phyloP scores from a whole-genome alignment of 2,888 invertebrate species.

The Antheraea yamamai region DNA sequence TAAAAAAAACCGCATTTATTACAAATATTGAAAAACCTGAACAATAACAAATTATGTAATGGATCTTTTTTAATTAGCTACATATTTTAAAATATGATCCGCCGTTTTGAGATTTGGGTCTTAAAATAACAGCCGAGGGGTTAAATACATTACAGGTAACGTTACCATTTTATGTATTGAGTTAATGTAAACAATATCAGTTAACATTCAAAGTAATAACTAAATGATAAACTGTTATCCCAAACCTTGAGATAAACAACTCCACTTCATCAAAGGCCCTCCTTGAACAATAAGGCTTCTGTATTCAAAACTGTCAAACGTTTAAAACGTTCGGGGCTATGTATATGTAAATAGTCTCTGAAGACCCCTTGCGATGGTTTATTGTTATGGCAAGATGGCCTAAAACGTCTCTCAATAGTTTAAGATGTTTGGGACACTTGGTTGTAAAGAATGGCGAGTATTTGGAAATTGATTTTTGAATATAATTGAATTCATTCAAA shows the following conservation, averaged over 20 bases:
- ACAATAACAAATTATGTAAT: too few relatives aligned
- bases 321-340: slow-evolving; percentile 54
- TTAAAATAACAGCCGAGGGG: too few relatives aligned
- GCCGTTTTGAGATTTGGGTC: too few relatives aligned
- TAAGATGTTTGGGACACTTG: slow-evolving; percentile 58
- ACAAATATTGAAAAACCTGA: too few relatives aligned
- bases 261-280: slow-evolving; percentile 45
- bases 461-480: background rate
- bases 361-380: slow-evolving; percentile 58
- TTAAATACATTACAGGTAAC: background rate
- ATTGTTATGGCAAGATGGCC: slow-evolving; percentile 76
- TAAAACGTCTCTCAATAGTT: slow-evolving; percentile 61
- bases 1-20: too few relatives aligned
- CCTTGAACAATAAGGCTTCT: slow-evolving; percentile 49
- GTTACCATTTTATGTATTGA: background rate
- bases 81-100: too few relatives aligned
- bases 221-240: slow-evolving; percentile 31
- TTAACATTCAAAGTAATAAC: slow-evolving; percentile 19
- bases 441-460: slow-evolving; percentile 21
- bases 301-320: slow-evolving; percentile 75
- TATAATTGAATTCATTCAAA: too few relatives aligned
- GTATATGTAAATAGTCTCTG: slow-evolving; percentile 68
- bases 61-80: too few relatives aligned
- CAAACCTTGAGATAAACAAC: slow-evolving; percentile 25
- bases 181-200: background rate